These are phyloP conservation scores for Martes martes DNA, from an alignment of 2,113 vertebrate species.

Conservation along the genomic window DNA sequence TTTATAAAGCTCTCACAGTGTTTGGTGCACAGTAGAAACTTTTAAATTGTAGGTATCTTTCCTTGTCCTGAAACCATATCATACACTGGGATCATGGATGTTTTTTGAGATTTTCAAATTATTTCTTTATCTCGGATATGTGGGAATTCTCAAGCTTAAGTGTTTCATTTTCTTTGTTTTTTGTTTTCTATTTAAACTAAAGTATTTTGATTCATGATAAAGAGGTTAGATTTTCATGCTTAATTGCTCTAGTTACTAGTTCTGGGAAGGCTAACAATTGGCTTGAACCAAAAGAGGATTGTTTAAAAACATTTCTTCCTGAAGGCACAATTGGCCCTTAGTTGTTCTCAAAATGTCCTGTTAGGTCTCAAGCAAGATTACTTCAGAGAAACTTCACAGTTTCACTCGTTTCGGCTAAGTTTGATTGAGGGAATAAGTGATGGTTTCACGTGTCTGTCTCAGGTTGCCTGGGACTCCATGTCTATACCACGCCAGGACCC, in stretches of 20 bases:
- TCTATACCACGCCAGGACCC: neutral
- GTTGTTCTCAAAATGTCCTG: neutral
- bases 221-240: neutral
- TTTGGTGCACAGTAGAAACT: neutral
- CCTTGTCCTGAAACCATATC: neutral
- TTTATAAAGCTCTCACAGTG: neutral
- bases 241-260: neutral
- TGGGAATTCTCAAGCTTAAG: neutral
- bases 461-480: neutral
- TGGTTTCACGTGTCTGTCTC: fast-evolving
- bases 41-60: neutral
- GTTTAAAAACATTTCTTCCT: neutral
- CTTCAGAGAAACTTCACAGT: neutral
- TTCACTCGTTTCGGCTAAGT: neutral
- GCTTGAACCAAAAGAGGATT: neutral
- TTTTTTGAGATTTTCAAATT: neutral
- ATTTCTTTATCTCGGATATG: neutral
- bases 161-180: neutral
- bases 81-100: neutral
- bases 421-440: neutral
- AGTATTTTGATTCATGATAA: neutral
- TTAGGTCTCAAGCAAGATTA: neutral
- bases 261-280: neutral
- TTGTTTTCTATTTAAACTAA: neutral
- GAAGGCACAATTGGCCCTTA: neutral